Evolutionary conservation across 1,140 invertebrate genomes (phyloP), one percentile per base, ranked within the genome.

Genomic region (Zophobas morio): DNA sequence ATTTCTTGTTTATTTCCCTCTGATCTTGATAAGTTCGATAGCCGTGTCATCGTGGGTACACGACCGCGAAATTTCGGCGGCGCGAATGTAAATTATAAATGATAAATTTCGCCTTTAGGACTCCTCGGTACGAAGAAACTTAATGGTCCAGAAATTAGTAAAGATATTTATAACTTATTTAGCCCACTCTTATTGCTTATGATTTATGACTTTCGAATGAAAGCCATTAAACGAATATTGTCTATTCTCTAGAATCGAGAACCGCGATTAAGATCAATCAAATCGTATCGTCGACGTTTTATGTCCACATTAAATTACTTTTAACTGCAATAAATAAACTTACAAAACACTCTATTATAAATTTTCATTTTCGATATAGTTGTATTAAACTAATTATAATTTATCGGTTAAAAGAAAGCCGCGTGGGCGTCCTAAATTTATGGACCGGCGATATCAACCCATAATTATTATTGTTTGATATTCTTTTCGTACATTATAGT

Each of bases 401-500:
- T 66, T 66, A 66, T 46, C 4, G 39, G 6, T 60, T 42, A 66
- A 66, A 66, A 66, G 39, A 66, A 42, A 66, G 20, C n/a, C 39
- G 39, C 42, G 60, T 66, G 33, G 60, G 60, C 6, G 49, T 51
- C 32, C 32, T n/a, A 36, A 66, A 66, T 66, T 66, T 66, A 66
- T 66, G 5, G 39, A 42, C 60, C 35, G 33, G 60, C 39, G 33
- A 66, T 2, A 66, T 66, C 60, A 66, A 66, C 60, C 60, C n/a
- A 32, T 66, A 66, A 66, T 66, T 66, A 66, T 66, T 66, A 66
- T 66, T 66, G 39, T 42, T 66, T 66, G 60, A n/a, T 60, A 66
- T 47, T 51, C 49, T 51, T 51, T 42, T 66, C 42, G 35, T 60
- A 37, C 37, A 37, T n/a, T 20, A 20, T n/a, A 3, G 35, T 36